Percentiles rank a stretch among this genome's conserved stretches.
These are phyloP conservation scores for Hydropsyche betteni DNA, from an alignment of 2,888 invertebrate species.

Conservation along the genomic window DNA sequence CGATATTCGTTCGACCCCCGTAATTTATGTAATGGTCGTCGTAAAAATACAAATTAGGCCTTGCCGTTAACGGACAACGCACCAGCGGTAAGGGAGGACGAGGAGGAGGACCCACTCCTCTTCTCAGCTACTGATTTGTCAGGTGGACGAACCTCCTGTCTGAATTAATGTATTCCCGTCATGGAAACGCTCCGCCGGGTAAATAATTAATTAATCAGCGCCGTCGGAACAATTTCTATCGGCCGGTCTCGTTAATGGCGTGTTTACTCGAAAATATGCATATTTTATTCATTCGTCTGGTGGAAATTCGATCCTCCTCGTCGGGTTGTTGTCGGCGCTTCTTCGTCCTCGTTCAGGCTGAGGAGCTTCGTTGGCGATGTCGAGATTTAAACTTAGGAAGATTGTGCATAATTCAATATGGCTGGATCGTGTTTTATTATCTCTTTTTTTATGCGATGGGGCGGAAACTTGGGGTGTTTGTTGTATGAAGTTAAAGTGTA, in stretches of 20 bases:
- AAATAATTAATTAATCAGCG: conserved; percentile 22
- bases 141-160: not conserved
- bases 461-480: too few relatives aligned
- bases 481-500: too few relatives aligned
- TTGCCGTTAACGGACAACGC: not conserved
- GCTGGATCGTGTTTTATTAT: too few relatives aligned
- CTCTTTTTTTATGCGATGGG: too few relatives aligned
- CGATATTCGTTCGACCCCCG: conserved; percentile 8
- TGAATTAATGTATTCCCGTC: conserved; percentile 27
- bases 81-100: not conserved
- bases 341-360: too few relatives aligned
- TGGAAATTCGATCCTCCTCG: too few relatives aligned
- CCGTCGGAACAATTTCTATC: conserved; percentile 18
- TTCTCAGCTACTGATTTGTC: conserved; percentile 1
- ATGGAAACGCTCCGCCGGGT: conserved; percentile 1
- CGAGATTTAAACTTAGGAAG: too few relatives aligned
- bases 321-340: too few relatives aligned
- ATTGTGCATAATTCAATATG: too few relatives aligned
- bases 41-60: conserved; percentile 30
- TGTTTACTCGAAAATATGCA: conserved; percentile 21
- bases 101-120: not conserved
- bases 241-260: conserved; percentile 8
- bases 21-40: conserved; percentile 26
- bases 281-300: conserved; percentile 1
- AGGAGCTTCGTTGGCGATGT: too few relatives aligned